These are phyloP conservation scores for Drosophila equinoxialis DNA, from an alignment of 1,140 invertebrate genomes.

Conservation along the genomic window DNA sequence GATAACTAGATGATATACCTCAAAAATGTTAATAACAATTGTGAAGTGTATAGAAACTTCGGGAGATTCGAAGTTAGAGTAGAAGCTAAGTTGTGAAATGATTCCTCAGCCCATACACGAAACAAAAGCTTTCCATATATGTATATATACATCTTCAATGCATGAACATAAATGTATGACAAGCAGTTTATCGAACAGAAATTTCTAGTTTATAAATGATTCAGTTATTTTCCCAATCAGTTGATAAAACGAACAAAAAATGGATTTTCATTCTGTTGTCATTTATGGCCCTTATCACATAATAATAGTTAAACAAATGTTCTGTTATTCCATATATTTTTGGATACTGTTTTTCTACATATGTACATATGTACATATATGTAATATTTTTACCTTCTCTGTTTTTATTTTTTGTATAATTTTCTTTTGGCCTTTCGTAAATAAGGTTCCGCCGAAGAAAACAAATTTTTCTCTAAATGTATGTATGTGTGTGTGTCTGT, in stretches of 20 bases:
- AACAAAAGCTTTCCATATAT: background rate
- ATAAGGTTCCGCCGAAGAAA: constrained; percentile 62
- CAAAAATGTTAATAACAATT: background rate
- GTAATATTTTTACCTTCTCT: background rate
- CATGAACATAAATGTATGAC: constrained; percentile 2
- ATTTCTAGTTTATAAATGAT: background rate
- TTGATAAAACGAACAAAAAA: background rate
- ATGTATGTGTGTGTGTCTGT: constrained; percentile 37
- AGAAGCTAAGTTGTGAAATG: background rate
- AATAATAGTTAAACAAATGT: background rate
- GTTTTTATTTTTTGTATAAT: background rate
- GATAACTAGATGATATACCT: constrained; percentile 24
- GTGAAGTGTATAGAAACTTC: constrained; percentile 7
- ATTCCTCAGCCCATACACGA: background rate
- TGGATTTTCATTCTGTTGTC: background rate
- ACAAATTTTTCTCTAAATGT: constrained; percentile 68
- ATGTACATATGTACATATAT: too few relatives aligned
- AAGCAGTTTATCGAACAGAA: background rate
- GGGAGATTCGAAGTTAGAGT: background rate
- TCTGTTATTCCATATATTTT: background rate
- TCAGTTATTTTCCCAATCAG: background rate
- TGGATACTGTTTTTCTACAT: background rate
- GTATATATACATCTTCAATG: background rate
- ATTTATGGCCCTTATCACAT: background rate
- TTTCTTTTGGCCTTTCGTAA: constrained; percentile 54